Conservation (phyloP, 2,888 invertebrate species). For the Zygothrica quintamaculata region DNA sequence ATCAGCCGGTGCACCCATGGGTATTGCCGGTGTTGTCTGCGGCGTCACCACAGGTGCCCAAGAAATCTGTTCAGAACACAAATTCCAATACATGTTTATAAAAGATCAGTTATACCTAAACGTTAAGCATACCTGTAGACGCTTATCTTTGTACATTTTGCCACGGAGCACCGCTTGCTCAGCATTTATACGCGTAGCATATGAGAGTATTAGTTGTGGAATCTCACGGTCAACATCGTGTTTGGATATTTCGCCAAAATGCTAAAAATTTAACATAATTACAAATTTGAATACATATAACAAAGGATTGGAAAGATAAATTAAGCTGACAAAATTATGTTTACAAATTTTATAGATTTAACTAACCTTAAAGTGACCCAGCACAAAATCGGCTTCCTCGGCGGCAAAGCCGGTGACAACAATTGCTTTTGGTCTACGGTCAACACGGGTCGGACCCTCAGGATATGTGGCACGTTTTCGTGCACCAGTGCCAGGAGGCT, state of each 20-base stretch:
- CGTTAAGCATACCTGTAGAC: constrained; percentile 88
- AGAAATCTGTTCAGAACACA: constrained; percentile 61
- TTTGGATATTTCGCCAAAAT: constrained; percentile 94
- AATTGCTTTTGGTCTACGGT: constrained; percentile 94
- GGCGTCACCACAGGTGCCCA: constrained; percentile 80
- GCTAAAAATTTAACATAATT: constrained; percentile 85
- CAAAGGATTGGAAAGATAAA: neutral
- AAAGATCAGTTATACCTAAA: neutral
- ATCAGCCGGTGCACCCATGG: constrained; percentile 60
- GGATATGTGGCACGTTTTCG: constrained; percentile 81
- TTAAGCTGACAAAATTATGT: too few species aligned
- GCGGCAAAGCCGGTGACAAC: constrained; percentile 94
- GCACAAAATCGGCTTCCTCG: constrained; percentile 92
- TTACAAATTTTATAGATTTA: neutral
- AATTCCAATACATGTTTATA: neutral
- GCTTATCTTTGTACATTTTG: constrained; percentile 89
- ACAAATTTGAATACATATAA: neutral
- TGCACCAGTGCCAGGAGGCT: constrained; percentile 55
- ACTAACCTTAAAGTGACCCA: constrained; percentile 93
- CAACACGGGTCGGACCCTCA: constrained; percentile 87
- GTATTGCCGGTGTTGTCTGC: constrained; percentile 33
- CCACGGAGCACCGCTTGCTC: constrained; percentile 84
- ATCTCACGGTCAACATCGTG: constrained; percentile 90
- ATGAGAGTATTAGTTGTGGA: constrained; percentile 86
- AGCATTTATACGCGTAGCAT: constrained; percentile 84